Percentiles rank a stretch among this genome's conserved stretches.
Evolutionary conservation across 2,797 vertebrate genomes (phyloP).

Genomic region (Champsocephalus esox): DNA sequence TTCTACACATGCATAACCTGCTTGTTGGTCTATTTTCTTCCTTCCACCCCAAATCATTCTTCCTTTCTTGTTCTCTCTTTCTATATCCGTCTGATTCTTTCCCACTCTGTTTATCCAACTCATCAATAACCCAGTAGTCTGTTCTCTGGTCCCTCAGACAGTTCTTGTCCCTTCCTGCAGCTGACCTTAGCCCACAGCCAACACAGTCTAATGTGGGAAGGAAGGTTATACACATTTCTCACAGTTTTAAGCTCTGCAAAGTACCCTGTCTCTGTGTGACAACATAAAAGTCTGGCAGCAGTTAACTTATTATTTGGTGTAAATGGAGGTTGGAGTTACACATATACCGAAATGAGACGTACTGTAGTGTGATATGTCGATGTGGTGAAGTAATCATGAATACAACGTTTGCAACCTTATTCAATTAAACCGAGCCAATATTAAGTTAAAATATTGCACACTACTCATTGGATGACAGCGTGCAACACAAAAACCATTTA

Average conservation of each 20-base stretch:
- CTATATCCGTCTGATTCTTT: not conserved
- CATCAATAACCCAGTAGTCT: constrained; percentile 56
- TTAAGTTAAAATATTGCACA: too few species aligned
- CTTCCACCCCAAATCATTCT: not conserved
- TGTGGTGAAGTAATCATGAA: not conserved
- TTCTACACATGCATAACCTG: not conserved
- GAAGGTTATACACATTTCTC: constrained; percentile 37
- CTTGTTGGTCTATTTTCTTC: not conserved
- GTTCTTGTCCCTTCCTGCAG: constrained; percentile 29
- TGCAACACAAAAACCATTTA: too few species aligned
- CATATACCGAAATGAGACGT: too few species aligned
- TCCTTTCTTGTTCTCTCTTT: not conserved
- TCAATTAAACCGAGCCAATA: too few species aligned
- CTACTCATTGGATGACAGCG: too few species aligned
- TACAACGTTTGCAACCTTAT: too few species aligned
- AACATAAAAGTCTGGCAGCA: not conserved
- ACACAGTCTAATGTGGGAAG: constrained; percentile 7
- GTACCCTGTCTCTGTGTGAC: not conserved
- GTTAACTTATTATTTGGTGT: not conserved
- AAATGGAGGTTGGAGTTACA: not conserved
- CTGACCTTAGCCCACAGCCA: constrained; percentile 36
- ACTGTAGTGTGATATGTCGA: not conserved
- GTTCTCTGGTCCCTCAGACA: constrained; percentile 51
- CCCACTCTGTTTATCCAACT: constrained; percentile 34
- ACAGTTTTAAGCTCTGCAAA: constrained; percentile 24